Percentiles rank a stretch among this genome's conserved stretches.
phyloP scores from a whole-genome alignment of 2,888 invertebrate species.

The Rotaria sp. region DNA sequence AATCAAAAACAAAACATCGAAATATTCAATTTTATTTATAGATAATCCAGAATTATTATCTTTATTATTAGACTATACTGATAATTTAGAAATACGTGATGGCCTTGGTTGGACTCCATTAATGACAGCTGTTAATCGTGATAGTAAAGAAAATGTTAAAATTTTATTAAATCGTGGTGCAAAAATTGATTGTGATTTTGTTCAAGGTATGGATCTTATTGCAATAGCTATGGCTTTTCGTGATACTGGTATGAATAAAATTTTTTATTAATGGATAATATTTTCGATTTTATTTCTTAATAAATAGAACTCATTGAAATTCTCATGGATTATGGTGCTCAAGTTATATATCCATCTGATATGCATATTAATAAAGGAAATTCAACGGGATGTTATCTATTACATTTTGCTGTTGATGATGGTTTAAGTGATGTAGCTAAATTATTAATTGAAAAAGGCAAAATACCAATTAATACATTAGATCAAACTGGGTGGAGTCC shows the following conservation, averaged over 20 bases:
- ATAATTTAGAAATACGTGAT: not conserved
- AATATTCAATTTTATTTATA: not conserved
- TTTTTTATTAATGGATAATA: not conserved
- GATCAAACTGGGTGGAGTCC: not conserved
- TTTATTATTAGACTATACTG: not conserved
- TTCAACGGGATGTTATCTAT: not conserved
- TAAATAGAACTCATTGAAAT: not conserved
- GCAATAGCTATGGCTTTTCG: not conserved
- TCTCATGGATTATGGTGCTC: not conserved
- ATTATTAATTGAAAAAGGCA: not conserved
- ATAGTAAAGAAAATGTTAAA: slow-evolving; percentile 22
- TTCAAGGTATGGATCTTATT: not conserved
- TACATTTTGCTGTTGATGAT: slow-evolving; percentile 16
- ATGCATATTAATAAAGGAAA: not conserved
- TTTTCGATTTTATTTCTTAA: not conserved
- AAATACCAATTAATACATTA: not conserved
- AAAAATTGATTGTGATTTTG: not conserved
- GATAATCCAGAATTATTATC: not conserved
- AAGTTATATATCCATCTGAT: not conserved
- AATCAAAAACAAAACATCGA: no score
- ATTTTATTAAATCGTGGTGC: not conserved
- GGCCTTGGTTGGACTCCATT: slow-evolving; percentile 22
- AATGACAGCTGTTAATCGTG: not conserved
- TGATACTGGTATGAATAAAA: not conserved
- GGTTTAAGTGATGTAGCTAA: not conserved